Evolutionary conservation across 2,797 vertebrate species (phyloP), one percentile per base, ranked within the genome.

Genomic region (Spea hammondii): DNA sequence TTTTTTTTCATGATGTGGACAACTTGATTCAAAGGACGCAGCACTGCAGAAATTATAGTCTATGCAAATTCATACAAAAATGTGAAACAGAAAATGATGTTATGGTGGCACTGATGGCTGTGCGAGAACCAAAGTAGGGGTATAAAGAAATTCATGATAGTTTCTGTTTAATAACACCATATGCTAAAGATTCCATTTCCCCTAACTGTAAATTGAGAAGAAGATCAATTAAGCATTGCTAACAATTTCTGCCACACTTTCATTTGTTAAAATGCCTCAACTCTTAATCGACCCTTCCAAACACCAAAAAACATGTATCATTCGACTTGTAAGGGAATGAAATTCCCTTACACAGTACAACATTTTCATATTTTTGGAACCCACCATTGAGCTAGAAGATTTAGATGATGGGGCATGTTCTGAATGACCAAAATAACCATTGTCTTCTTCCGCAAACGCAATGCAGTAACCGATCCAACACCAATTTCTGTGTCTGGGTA

Each of bases 401-500:
- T 62, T 12, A 62, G n/a, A 62, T 17, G 13, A 32, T 62, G 59
- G 59, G 59, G 32, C 59, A 62, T 62, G 4, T 2, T 14, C 59
- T 47, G 49, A 67, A 67, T 67, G 46, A 6, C 47, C 65, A 48
- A 67, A 48, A 67, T 67, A 67, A 5, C 5, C 47, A 48, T 49
- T 47, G 46, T 67, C 65, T 67, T 48, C 46, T 8, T 49, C 65
- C 48, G 13, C 65, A 48, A 48, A 47, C 32, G 59, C 12, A 62
- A 62, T 62, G 59, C n/a, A 14, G 59, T 62, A 62, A 62, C 59
- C 32, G 59, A 62, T 62, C 59, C 59, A 62, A 62, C 59, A 65
- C 74, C 70, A 60, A 62, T 81, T 81, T 72, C 79, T 48, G 12
- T 48, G 32, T 46, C 12, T 50, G 48, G 45, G 55, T 81, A 77